Evolutionary conservation across 2,113 vertebrate species (phyloP), one percentile per base, ranked within the genome.

Genomic region (Petaurus breviceps): DNA sequence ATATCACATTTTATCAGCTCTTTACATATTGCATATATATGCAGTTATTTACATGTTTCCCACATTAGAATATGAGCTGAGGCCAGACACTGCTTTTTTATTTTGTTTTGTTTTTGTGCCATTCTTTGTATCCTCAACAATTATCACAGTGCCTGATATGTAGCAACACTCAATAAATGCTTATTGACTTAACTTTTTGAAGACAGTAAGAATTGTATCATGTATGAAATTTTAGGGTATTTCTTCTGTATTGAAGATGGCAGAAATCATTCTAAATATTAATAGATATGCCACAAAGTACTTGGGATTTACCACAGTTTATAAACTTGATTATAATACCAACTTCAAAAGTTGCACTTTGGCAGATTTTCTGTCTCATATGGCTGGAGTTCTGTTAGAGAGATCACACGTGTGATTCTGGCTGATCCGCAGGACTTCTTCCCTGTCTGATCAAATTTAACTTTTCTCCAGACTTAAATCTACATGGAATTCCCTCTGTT

Each of bases 401-500:
- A 89, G 92, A 47, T 89, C 47, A 84, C 52, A 89, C 16, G 3
- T 53, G 47, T 0, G 0, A 43, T 37, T 91, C 49, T 43, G 49
- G 25, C 43, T 28, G 16, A 28, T 49, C 25, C 43, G 14, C 1
- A 84, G 19, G 37, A 91, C 43, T 89, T 28, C 47, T 92, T 47
- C 43, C 55, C 52, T 68, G 28, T 25, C 52, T 90, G 19, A 51
- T 51, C 26, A 28, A 91, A 26, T 25, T 5, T 8, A 6, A 92
- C 37, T 61, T 96, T 93, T 52, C 47, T 50, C 6, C 0, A 16
- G 96, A 51, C 26, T 37, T 51, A 49, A 10, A 92, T 90, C 49
- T 93, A 55, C 92, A 31, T 0, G 61, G 90, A 90, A 49, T 37
- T 93, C 96, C 97, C 90, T 96, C 92, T 1, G 49, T 90, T 0